Base-by-base conservation (phyloP, 2,797 vertebrate species). In the Zenarchopterus dispar region DNA sequence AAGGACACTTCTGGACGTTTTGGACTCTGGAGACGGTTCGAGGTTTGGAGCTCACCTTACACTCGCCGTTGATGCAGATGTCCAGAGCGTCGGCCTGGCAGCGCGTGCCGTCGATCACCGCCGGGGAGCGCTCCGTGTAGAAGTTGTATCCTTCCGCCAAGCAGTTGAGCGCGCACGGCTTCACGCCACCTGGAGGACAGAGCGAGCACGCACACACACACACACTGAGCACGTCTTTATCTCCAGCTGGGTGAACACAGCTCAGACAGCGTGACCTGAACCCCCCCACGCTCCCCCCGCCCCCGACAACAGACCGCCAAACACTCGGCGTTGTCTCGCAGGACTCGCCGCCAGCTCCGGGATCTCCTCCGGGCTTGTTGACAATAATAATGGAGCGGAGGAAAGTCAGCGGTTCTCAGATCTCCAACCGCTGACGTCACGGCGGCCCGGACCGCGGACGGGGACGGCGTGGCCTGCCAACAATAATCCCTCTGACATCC, bases 51-150 rank as follows among this genome's bases (percentile, higher is more conserved):
- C 73, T 88, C 86, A 99, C 97, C 96, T 98, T 99, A 93, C 97
- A 99, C 92, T 99, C 97, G 88, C 97, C 97, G 36, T 99, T 99
- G 91, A 99, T 98, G 93, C 97, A 99, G 73, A 99, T 99, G 91
- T 99, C 96, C 90, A 99, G 90, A 31, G 97, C 98, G 90, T 99
- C 97, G 0, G 93, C 94, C 88, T 96, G 96, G 91, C 97, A 99
- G 26, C 95, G 95, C 43, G 97, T 99, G 66, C 97, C 97, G 64
- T 99, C 97, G 50, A 97, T 96, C 73, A 99, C 97, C 0, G 97
- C 97, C 39, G 97, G 96, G 56, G 97, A 94, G 75, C 97, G 95
- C 90, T 99, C 97, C 1, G 97, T 99, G 91, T 99, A 99, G 93
- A 99, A 99, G 92, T 99, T 99, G 56, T 98, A 99, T 67, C 97